Evolutionary conservation across 2,797 vertebrate species (phyloP).

Genomic region (Miichthys miiuy): DNA sequence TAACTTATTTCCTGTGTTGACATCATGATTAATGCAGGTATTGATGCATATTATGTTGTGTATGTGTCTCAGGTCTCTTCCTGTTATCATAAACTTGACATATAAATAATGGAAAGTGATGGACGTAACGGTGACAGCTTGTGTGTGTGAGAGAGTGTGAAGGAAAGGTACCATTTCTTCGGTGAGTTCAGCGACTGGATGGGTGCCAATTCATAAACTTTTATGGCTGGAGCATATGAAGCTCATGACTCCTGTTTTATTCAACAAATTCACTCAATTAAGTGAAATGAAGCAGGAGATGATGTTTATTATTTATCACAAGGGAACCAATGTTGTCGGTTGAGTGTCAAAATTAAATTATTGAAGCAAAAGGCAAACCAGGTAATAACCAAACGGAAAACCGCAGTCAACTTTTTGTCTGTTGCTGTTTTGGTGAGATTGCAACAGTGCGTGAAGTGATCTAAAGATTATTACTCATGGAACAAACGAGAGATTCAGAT

Average conservation of each 20-base stretch:
- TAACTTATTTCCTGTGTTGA: too few relatives aligned
- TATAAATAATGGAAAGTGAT: background rate
- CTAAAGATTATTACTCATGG: background rate
- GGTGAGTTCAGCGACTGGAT: background rate
- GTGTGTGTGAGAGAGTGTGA: background rate
- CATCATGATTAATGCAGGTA: background rate
- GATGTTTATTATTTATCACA: slow-evolving; percentile 36
- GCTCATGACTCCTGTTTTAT: slow-evolving; percentile 44
- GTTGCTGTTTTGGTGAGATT: background rate
- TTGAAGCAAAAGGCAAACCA: background rate
- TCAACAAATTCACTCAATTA: slow-evolving; percentile 22
- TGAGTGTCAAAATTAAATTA: background rate
- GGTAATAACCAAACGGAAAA: background rate
- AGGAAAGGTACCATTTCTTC: background rate
- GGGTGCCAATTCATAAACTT: slow-evolving; percentile 40
- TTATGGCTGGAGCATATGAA: slow-evolving; percentile 32
- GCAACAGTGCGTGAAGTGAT: background rate
- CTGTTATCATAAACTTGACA: background rate
- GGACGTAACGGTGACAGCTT: background rate
- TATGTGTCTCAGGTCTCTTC: background rate
- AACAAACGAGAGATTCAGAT: background rate
- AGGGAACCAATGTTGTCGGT: background rate
- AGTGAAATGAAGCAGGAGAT: slow-evolving; percentile 18
- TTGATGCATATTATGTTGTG: background rate
- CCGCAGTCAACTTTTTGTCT: too few relatives aligned